Conservation (phyloP, 2,113 vertebrate genomes). For the Pseudorectes ferrugineus region DNA sequence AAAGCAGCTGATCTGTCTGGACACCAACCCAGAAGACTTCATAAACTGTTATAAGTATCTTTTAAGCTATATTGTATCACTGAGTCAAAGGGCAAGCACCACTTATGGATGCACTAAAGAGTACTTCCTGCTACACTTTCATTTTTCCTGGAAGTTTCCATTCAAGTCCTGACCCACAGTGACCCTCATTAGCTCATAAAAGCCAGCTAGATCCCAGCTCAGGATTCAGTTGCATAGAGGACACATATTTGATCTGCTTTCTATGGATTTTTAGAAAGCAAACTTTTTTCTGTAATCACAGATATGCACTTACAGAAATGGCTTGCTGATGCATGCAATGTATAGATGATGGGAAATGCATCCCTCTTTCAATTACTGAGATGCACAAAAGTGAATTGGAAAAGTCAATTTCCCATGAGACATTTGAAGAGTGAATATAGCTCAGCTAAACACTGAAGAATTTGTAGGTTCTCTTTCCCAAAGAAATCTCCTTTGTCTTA, state of each 20-base stretch:
- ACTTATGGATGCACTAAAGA: background rate
- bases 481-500: background rate
- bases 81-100: slow-evolving; percentile 4
- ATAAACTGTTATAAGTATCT: background rate
- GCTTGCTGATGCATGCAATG: background rate
- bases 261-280: background rate
- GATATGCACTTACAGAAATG: background rate
- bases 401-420: background rate
- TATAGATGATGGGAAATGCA: background rate
- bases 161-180: background rate
- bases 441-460: background rate
- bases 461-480: background rate
- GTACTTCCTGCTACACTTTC: background rate
- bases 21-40: background rate
- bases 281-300: background rate
- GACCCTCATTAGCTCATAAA: slow-evolving; percentile 1
- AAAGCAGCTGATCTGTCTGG: background rate
- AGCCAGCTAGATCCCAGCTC: background rate
- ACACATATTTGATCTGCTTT: background rate
- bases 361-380: background rate
- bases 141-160: slow-evolving; percentile 25
- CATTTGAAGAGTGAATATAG: background rate
- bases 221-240: background rate
- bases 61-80: background rate
- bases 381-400: background rate